Conservation (phyloP, 2,113 vertebrate genomes). For the Empidonax traillii region DNA sequence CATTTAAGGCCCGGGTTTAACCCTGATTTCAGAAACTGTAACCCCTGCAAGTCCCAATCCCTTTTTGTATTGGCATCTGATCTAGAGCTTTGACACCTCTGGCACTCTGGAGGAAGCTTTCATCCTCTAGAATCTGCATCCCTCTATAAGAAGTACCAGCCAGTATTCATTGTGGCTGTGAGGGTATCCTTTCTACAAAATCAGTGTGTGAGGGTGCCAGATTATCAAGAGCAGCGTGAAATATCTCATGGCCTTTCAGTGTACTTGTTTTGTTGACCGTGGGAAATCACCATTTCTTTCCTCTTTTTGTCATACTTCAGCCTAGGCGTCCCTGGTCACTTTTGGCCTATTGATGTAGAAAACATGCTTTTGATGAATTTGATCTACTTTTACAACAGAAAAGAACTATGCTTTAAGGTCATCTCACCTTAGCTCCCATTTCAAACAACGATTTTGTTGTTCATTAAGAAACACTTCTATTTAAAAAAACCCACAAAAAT, state of each 20-base stretch:
- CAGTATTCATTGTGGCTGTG: too few relatives aligned
- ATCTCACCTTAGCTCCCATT: neutral
- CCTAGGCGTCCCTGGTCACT: neutral
- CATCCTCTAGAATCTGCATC: neutral
- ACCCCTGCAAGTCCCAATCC: neutral
- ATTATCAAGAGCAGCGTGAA: neutral
- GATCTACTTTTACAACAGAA: neutral
- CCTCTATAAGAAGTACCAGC: neutral
- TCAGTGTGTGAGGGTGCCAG: neutral
- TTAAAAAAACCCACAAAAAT: neutral
- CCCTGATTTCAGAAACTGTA: neutral
- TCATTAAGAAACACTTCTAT: neutral
- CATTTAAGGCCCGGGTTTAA: neutral
- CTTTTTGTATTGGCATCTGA: neutral
- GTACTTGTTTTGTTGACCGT: neutral
- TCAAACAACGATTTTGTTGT: neutral
- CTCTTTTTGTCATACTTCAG: neutral
- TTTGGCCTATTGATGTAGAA: neutral
- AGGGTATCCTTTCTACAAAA: neutral
- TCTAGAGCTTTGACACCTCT: neutral
- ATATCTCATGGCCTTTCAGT: neutral
- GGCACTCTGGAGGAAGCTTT: neutral
- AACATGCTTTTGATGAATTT: neutral
- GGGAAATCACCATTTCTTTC: neutral
- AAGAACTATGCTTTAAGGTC: neutral